Evolutionary conservation across 2,113 vertebrate genomes (phyloP).

Genomic region (Orientallactaga bullata): DNA sequence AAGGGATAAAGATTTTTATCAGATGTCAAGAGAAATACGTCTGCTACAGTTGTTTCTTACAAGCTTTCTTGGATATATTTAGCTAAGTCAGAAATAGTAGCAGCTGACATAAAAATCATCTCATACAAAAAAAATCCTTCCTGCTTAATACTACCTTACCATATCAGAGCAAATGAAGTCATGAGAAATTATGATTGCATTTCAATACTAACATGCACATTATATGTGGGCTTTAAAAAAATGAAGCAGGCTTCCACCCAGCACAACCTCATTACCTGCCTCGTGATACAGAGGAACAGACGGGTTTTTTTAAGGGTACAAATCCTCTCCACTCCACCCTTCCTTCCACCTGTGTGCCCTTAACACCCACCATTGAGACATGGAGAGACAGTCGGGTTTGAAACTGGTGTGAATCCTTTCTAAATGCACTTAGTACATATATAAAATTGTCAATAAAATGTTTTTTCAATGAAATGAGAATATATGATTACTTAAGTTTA

Average conservation of each 20-base stretch:
- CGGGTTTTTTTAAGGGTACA: too few species aligned
- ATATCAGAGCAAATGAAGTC: slow-evolving; percentile 41
- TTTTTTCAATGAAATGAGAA: neutral
- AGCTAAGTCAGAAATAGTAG: slow-evolving; percentile 69
- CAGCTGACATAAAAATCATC: slow-evolving; percentile 48
- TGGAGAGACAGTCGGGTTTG: too few species aligned
- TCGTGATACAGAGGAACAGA: too few species aligned
- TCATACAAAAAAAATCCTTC: neutral
- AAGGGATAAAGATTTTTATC: slow-evolving; percentile 48
- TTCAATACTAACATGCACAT: neutral
- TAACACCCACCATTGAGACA: too few species aligned
- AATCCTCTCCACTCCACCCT: too few species aligned
- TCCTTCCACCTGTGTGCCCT: too few species aligned
- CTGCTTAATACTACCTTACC: slow-evolving; percentile 6
- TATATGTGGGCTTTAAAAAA: neutral
- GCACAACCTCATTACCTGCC: too few species aligned
- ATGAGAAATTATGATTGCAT: neutral
- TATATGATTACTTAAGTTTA: neutral
- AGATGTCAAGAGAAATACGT: slow-evolving; percentile 30
- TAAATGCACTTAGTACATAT: neutral
- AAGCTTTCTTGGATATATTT: slow-evolving; percentile 44
- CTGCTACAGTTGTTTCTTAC: slow-evolving; percentile 26
- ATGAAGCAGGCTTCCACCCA: too few species aligned
- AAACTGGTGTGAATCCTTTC: too few species aligned
- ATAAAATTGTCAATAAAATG: too few species aligned